Evolutionary conservation across 1,140 invertebrate genomes (phyloP).

Genomic region (Phymastichus coffea): DNA sequence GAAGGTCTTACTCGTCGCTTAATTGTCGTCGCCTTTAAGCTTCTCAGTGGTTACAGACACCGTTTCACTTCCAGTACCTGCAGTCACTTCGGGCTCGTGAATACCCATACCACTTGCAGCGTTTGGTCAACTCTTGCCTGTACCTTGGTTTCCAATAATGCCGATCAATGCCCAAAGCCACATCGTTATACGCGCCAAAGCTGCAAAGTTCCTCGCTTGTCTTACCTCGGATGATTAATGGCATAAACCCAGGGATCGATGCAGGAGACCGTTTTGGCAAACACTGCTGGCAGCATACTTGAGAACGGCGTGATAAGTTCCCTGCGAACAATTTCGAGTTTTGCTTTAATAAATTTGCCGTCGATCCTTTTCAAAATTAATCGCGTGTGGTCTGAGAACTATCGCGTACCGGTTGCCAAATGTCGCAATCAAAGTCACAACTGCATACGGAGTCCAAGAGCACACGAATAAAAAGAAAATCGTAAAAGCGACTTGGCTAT

Average conservation of each 20-base stretch:
- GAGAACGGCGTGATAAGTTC: constrained; percentile 65
- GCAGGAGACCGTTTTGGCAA: constrained; percentile 72
- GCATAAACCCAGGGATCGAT: constrained; percentile 79
- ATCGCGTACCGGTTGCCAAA: constrained; percentile 67
- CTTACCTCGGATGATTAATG: constrained; percentile 78
- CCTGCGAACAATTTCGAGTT: constrained; percentile 42
- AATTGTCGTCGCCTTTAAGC: constrained; percentile 47
- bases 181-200: no score
- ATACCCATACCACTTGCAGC: constrained; percentile 73
- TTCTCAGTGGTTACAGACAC: constrained; percentile 48
- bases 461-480: constrained; percentile 74
- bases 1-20: constrained; percentile 25
- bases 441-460: constrained; percentile 74
- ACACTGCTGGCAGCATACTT: constrained; percentile 73
- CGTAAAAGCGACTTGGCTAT: constrained; percentile 77
- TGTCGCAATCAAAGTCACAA: constrained; percentile 70
- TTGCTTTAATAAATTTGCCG: background rate
- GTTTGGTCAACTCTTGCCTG: constrained; percentile 67
- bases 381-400: background rate
- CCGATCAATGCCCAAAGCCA: no score
- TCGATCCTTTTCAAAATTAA: background rate
- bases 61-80: constrained; percentile 30
- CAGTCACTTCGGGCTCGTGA: constrained; percentile 50
- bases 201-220: no score
- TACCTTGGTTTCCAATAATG: no score